A percentile compares a stretch with the other conserved stretches of the same genome.
Evolutionary conservation across 2,113 vertebrate species (phyloP).

Genomic region (Manacus vitellinus): DNA sequence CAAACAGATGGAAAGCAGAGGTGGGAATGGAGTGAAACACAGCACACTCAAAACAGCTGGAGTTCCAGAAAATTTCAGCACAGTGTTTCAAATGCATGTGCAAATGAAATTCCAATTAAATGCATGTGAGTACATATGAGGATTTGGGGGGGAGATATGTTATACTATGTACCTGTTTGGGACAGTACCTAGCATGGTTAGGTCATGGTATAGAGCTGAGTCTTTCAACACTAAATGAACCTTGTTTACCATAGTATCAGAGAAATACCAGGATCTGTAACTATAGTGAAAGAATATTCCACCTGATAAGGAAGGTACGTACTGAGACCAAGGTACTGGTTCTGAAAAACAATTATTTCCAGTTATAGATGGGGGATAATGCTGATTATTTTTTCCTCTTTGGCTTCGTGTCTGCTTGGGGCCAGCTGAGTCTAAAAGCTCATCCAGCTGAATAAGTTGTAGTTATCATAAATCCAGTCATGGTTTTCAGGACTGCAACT

Average conservation of each 20-base stretch:
- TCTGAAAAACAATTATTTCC: neutral
- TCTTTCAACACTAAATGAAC: neutral
- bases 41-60: neutral
- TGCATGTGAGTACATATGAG: neutral
- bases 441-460: neutral
- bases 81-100: neutral
- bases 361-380: neutral
- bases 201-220: neutral
- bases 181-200: neutral
- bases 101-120: neutral
- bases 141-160: neutral
- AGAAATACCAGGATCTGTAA: neutral
- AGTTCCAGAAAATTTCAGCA: neutral
- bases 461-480: neutral
- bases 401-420: neutral
- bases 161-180: neutral
- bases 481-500: neutral
- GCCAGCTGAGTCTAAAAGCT: neutral
- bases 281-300: neutral
- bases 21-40: neutral
- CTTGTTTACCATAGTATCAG: neutral
- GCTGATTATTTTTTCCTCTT: neutral
- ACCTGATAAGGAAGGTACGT: rapidly evolving
- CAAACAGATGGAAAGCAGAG: neutral
- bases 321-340: neutral